Percentiles rank a stretch among this genome's conserved stretches.
These are phyloP conservation scores for Dasypolia templi DNA, from an alignment of 2,888 invertebrate genomes.

Conservation along the genomic window DNA sequence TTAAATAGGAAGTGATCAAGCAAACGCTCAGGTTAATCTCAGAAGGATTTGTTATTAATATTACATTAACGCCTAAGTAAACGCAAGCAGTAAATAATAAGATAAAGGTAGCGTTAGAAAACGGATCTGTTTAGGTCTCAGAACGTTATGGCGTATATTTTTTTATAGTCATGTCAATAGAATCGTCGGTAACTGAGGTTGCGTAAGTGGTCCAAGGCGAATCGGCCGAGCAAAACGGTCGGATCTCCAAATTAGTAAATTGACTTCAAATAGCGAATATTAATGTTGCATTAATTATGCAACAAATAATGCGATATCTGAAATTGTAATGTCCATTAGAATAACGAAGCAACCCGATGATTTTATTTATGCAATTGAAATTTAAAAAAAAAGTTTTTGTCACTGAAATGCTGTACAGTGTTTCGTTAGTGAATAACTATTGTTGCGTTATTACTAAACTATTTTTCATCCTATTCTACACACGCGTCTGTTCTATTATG, in stretches of 20 bases:
- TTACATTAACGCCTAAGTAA: conserved; percentile 27
- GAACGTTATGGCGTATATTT: conserved; percentile 27
- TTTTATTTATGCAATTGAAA: conserved; percentile 4
- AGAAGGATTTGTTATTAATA: conserved; percentile 27
- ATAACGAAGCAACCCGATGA: conserved; percentile 16
- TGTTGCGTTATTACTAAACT: background rate
- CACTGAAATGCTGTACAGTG: background rate
- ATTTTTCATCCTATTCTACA: background rate
- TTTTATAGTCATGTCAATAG: conserved; percentile 61
- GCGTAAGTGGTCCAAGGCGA: conserved; percentile 84
- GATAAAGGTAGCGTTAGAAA: conserved; percentile 4
- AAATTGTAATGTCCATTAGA: conserved; percentile 24
- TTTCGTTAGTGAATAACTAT: background rate
- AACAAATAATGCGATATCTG: conserved; percentile 28
- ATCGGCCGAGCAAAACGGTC: conserved; percentile 75
- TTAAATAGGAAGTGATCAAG: conserved; percentile 58
- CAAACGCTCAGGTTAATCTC: conserved; percentile 54
- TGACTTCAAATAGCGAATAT: conserved; percentile 49
- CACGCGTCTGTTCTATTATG: background rate
- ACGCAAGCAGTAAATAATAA: conserved; percentile 12
- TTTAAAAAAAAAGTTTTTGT: background rate
- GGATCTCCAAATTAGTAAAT: conserved; percentile 74
- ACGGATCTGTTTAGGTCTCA: conserved; percentile 15
- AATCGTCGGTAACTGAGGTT: conserved; percentile 71
- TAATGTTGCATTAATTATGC: conserved; percentile 45